These are phyloP conservation scores for Nomada ruficornis DNA, from an alignment of 2,888 invertebrate species.

Conservation along the genomic window DNA sequence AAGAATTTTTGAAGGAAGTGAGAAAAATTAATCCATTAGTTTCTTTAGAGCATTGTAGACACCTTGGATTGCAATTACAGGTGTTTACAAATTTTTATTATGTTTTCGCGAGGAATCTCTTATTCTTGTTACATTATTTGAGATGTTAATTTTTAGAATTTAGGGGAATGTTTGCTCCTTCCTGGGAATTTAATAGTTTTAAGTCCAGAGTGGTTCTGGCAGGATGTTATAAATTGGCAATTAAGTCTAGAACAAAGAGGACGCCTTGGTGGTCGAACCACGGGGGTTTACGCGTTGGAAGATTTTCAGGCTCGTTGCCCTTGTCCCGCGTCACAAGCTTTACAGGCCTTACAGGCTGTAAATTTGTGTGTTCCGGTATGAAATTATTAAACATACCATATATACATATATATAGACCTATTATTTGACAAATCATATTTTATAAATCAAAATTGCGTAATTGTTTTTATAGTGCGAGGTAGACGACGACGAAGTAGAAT, in stretches of 20 bases:
- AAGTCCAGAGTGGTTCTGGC: conserved; percentile 89
- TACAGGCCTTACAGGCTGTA: conserved; percentile 89
- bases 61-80: conserved; percentile 81
- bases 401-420: background rate
- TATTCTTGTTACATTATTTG: conserved; percentile 8
- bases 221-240: conserved; percentile 88
- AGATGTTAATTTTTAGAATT: conserved; percentile 82
- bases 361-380: conserved; percentile 88
- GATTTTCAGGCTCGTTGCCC: conserved; percentile 91
- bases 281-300: conserved; percentile 90
- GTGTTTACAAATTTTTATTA: conserved; percentile 58
- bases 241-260: conserved; percentile 86
- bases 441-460: background rate
- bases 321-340: conserved; percentile 88
- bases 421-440: conserved; percentile 8
- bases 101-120: background rate
- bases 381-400: conserved; percentile 1
- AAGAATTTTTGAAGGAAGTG: conserved; percentile 80
- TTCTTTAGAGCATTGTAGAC: conserved; percentile 81
- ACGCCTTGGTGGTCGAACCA: conserved; percentile 85
- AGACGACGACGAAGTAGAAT: conserved; percentile 89
- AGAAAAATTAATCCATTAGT: conserved; percentile 82
- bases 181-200: conserved; percentile 88
- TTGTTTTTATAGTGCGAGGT: conserved; percentile 86
- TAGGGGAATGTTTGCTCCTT: conserved; percentile 86